These are phyloP conservation scores for Amblyraja radiata DNA, from an alignment of 2,797 vertebrate species.

Conservation along the genomic window DNA sequence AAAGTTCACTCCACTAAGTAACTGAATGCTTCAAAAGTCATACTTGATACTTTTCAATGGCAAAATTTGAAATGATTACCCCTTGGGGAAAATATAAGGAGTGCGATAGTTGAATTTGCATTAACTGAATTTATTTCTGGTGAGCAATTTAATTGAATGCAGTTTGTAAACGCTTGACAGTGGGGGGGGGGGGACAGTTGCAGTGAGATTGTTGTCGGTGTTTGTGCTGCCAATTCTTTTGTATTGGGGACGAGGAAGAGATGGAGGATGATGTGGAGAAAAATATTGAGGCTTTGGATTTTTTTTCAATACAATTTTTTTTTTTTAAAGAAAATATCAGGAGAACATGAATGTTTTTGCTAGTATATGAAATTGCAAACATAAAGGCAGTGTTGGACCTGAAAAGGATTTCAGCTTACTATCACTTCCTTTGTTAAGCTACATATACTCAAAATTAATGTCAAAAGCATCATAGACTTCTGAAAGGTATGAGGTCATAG, in stretches of 20 bases:
- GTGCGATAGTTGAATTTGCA: background rate
- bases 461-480: background rate
- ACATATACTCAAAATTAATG: slow-evolving; percentile 13
- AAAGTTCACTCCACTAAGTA: slow-evolving; percentile 10
- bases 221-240: slow-evolving; percentile 5
- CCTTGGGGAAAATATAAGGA: background rate
- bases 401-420: slow-evolving; percentile 11
- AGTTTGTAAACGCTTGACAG: slow-evolving; percentile 5
- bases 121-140: background rate
- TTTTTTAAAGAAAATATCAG: background rate
- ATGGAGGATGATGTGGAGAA: background rate
- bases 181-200: too few relatives aligned
- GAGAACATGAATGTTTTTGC: slow-evolving; percentile 17
- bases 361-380: slow-evolving; percentile 23
- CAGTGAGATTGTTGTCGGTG: background rate
- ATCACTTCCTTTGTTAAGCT: slow-evolving; percentile 14
- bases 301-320: slow-evolving; percentile 25
- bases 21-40: background rate
- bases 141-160: background rate
- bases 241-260: background rate
- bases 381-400: slow-evolving; percentile 22
- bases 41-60: background rate
- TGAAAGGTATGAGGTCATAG: slow-evolving; percentile 2
- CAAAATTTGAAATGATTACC: too few relatives aligned
- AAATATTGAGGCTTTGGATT: slow-evolving; percentile 22